phyloP scores from a whole-genome alignment of 2,888 invertebrate genomes.

The Oscheius sp. region DNA sequence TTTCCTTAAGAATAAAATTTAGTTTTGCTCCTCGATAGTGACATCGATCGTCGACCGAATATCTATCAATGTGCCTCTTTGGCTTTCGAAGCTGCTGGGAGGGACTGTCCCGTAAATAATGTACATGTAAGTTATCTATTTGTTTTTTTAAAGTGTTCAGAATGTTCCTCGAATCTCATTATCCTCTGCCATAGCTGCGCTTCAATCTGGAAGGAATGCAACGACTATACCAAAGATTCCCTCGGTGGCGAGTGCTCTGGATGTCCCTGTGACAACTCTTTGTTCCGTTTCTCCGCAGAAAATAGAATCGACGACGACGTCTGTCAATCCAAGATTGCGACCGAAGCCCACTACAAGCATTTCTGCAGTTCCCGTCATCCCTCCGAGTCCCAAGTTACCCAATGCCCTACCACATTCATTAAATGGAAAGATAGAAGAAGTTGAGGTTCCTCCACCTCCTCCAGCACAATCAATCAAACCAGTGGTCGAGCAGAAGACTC shows the following conservation, averaged over 20 bases:
- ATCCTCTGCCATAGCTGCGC: not conserved
- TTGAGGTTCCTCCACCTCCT: not conserved
- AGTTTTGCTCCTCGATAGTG: slow-evolving; percentile 85
- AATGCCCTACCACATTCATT: slow-evolving; percentile 4
- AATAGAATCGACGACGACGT: slow-evolving; percentile 51
- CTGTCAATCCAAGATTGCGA: slow-evolving; percentile 68
- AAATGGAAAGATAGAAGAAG: not conserved
- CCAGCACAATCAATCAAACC: not conserved
- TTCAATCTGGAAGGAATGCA: not conserved
- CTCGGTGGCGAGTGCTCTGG: slow-evolving; percentile 6
- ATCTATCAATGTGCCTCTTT: slow-evolving; percentile 76
- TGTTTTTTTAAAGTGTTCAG: not conserved
- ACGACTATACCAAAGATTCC: slow-evolving; percentile 9
- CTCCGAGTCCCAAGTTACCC: slow-evolving; percentile 21
- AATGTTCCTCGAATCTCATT: slow-evolving; percentile 11
- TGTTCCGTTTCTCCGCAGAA: slow-evolving; percentile 19
- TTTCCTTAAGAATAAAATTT: slow-evolving; percentile 27
- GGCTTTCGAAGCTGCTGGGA: slow-evolving; percentile 71
- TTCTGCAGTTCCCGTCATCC: slow-evolving; percentile 23
- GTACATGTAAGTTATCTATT: slow-evolving; percentile 70
- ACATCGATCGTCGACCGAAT: slow-evolving; percentile 84
- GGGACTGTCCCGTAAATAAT: slow-evolving; percentile 73
- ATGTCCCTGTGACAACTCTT: slow-evolving; percentile 2
- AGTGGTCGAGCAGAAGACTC: not conserved
- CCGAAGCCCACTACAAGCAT: slow-evolving; percentile 59